A percentile compares a stretch with the other conserved stretches of the same genome.
These are phyloP conservation scores for Calliphora vicina DNA, from an alignment of 1,140 invertebrate species.

Conservation along the genomic window DNA sequence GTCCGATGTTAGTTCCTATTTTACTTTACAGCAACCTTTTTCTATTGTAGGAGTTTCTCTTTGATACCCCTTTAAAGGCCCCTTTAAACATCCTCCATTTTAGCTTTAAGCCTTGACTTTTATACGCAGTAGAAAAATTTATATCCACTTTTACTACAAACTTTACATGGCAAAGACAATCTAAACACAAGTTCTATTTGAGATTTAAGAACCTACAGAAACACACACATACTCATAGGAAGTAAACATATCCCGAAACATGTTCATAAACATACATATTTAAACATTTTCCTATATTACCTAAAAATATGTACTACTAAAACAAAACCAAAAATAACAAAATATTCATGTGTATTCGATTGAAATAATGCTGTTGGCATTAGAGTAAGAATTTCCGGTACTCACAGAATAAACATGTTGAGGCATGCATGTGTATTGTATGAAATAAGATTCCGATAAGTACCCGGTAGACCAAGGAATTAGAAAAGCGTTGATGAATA, in stretches of 20 bases:
- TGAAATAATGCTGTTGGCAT: conserved; percentile 32
- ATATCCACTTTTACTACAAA: background rate
- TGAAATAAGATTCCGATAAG: background rate
- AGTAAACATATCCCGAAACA: background rate
- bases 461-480: background rate
- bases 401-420: background rate
- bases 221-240: background rate
- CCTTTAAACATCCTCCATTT: no score
- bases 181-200: background rate
- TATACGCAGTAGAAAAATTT: no score
- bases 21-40: no score
- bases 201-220: background rate
- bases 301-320: background rate
- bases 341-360: background rate
- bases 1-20: no score
- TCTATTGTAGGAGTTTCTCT: background rate
- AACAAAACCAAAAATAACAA: background rate
- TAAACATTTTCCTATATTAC: background rate
- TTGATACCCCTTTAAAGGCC: no score
- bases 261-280: background rate
- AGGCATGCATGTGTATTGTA: background rate
- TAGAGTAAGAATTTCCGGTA: conserved; percentile 18
- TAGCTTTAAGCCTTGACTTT: no score
- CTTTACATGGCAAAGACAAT: background rate
- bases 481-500: no score